These are phyloP conservation scores for Oriolus oriolus DNA, from an alignment of 2,113 vertebrate genomes.

Conservation along the genomic window DNA sequence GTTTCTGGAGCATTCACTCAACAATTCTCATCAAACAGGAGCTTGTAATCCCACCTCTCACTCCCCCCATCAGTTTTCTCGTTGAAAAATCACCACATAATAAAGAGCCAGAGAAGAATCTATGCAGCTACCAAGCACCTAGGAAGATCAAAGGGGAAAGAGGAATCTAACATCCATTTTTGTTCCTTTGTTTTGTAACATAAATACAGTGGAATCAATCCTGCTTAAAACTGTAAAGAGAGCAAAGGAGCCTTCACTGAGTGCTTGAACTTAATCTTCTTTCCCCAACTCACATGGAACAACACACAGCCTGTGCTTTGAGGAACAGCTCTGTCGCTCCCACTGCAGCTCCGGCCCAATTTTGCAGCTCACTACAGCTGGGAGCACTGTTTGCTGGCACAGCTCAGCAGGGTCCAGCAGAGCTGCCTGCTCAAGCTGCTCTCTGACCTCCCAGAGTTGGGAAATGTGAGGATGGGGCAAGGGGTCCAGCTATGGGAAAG, in stretches of 20 bases:
- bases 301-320: neutral
- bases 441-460: neutral
- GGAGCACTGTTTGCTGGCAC: neutral
- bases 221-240: neutral
- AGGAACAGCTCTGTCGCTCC: neutral
- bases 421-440: neutral
- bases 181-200: neutral
- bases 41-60: neutral
- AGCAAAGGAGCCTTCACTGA: slow-evolving; percentile 11
- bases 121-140: neutral
- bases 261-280: slow-evolving; percentile 23
- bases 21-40: neutral
- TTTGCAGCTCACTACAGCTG: neutral
- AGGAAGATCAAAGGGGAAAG: slow-evolving; percentile 25
- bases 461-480: neutral
- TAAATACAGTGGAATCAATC: neutral
- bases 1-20: slow-evolving; percentile 1
- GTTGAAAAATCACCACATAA: neutral
- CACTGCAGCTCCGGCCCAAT: neutral
- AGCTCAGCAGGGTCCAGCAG: neutral
- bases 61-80: neutral
- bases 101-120: neutral
- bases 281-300: neutral
- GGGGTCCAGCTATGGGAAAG: neutral
- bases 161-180: neutral